Evolutionary conservation across 2,797 vertebrate species (phyloP), one percentile per base, ranked within the genome.

Genomic region (Eospalax fontanierii): DNA sequence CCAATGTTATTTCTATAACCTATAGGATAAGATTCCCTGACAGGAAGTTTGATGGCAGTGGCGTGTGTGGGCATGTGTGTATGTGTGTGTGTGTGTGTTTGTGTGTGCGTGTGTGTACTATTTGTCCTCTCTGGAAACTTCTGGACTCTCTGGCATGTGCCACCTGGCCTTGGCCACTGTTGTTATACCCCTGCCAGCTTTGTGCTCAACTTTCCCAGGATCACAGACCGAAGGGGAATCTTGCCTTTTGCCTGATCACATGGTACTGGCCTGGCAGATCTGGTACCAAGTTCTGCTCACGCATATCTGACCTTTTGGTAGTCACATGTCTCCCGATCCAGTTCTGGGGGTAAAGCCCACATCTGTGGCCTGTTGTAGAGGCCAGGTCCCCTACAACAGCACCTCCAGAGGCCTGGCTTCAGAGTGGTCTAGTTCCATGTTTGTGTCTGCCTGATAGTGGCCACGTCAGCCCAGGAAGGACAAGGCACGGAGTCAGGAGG

Each of bases 121-220:
- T 18, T 7, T 21, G 9, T 18, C 33, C 63, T 75, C 21, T 33
- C 57, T 6, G 40, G 30, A 68, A 10, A 2, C 54, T 24, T 82
- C 15, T 4, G 6, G 50, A 33, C 26, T 21, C 74, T 43, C 33
- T 85, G 33, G 43, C 8, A 28, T 28, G 46, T 33, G 35, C 35
- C 2, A 1, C n/a, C 40, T 2, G 9, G 22, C 28, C 35, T 3
- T 19, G 16, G 43, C 54, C 5, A 10, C 54, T 24, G 22, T 28
- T 14, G 30, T 4, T 11, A 7, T 1, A 1, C 0, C 50, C 9
- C n/a, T 24, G 28, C 16, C 43, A n/a, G 7, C 33, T 14, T 66
- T 35, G 24, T 22, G 11, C 50, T 88, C 38, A 43, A 57, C 66
- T 54, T 65, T 38, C 19, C 40, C 1, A 0, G 57, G 43, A 28